A percentile compares a stretch with the other conserved stretches of the same genome.
Conservation (phyloP, 1,140 invertebrate genomes). For the Teleogryllus occipitalis region DNA sequence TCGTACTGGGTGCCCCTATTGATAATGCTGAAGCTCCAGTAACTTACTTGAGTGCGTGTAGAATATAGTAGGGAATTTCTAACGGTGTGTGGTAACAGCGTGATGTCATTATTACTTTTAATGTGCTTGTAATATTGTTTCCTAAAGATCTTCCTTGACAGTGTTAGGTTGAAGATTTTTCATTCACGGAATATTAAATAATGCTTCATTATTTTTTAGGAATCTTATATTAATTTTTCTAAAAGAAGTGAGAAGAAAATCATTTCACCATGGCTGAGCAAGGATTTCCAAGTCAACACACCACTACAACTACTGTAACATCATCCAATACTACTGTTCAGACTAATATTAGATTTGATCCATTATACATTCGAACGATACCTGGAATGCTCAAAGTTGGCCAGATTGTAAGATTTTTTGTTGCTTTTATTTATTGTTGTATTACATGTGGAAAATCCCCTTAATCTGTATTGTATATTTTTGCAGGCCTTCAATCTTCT, state of each 20-base stretch:
- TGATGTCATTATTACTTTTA: background rate
- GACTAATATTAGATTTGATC: conserved; percentile 63
- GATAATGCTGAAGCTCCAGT: too few species aligned
- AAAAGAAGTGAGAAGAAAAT: background rate
- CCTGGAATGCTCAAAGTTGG: conserved; percentile 69
- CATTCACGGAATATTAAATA: too few species aligned
- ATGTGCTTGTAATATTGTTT: background rate
- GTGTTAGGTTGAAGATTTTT: background rate
- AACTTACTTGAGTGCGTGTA: too few species aligned
- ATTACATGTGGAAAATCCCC: background rate
- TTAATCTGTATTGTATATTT: background rate
- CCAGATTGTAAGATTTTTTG: conserved; percentile 60
- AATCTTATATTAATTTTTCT: too few species aligned
- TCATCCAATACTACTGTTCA: conserved; percentile 55
- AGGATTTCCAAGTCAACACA: conserved; percentile 57
- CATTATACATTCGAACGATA: conserved; percentile 56
- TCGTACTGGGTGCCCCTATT: too few species aligned
- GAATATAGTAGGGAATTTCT: too few species aligned
- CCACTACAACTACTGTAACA: conserved; percentile 60
- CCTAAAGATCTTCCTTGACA: background rate
- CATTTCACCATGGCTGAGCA: conserved; percentile 40
- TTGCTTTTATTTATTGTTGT: background rate
- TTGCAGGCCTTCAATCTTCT: conserved; percentile 65
- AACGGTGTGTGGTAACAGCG: background rate
- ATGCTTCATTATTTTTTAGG: too few species aligned